Base-by-base conservation (phyloP, 2,888 invertebrate genomes). In the Dolichopus griseipennis region DNA sequence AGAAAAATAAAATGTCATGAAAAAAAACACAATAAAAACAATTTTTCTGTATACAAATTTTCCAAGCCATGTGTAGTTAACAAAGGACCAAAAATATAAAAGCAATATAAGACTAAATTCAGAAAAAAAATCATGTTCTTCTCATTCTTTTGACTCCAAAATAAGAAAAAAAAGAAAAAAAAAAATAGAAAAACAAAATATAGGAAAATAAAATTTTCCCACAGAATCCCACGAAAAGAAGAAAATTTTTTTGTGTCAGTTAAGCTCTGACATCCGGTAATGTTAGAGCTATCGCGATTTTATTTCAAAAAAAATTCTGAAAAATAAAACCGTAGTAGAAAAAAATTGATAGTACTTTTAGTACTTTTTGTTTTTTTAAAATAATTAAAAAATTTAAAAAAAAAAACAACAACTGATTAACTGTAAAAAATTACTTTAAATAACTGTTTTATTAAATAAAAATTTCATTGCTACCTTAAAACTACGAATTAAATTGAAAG, bases 211-310 rank as follows among this genome's bases (percentile, higher is more conserved):
- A 18, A 12, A 52, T 52, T 52, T 52, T 52, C 6, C 52, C 52
- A 52, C 52, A 52, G 18, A 15, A 52, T 18, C 41, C 41, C 52
- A 12, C 9, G 18, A n/a, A 2, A 52, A 6, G 52, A 52, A 18
- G 6, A 52, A 52, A 18, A 52, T 12, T 41, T 52, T 52, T 52
- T 12, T 52, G 18, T 64, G 20, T 64, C 37, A 64, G 64, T 64
- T 64, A 64, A 64, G 64, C 64, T 64, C 37, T 64, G 64, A 37
- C 20, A 64, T 64, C 64, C 64, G 64, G 64, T 64, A 20, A 64
- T 34, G 18, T 34, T 34, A 64, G 64, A 64, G 64, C 64, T 64
- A 37, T n/a, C 64, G 64, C 33, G 64, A 64, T 33, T 64, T 52
- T 52, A 10, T 37, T 37, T 37, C 8, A 34, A 34, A 34, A 9